phyloP scores from a whole-genome alignment of 2,888 invertebrate genomes.

The Drosophila anomalipes region DNA sequence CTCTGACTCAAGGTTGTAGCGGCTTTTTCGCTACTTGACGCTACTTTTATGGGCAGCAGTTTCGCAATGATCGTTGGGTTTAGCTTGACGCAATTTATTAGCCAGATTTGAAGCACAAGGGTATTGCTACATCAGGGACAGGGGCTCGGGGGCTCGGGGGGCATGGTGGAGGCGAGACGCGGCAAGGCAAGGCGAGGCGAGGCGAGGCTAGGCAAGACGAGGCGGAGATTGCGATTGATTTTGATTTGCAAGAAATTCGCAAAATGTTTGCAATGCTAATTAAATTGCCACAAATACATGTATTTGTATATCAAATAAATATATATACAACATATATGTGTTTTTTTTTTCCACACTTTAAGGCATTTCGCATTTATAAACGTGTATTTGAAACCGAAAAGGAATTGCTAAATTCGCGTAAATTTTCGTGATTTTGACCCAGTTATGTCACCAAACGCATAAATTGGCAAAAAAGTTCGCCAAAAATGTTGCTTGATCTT shows the following conservation, averaged over 20 bases:
- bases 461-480: slow-evolving; percentile 37
- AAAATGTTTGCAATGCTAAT: slow-evolving; percentile 63
- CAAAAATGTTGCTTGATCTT: slow-evolving; percentile 27
- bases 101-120: slow-evolving; percentile 66
- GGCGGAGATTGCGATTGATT: slow-evolving; percentile 47
- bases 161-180: neutral
- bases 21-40: slow-evolving; percentile 39
- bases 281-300: slow-evolving; percentile 48
- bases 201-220: neutral
- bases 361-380: slow-evolving; percentile 32
- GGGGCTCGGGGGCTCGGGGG: neutral
- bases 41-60: slow-evolving; percentile 51
- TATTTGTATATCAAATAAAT: slow-evolving; percentile 11
- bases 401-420: slow-evolving; percentile 55
- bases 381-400: slow-evolving; percentile 37
- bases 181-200: neutral
- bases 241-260: slow-evolving; percentile 56
- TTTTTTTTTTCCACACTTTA: slow-evolving; percentile 1
- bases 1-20: slow-evolving; percentile 53
- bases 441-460: slow-evolving; percentile 45
- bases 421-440: slow-evolving; percentile 63
- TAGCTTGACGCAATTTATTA: slow-evolving; percentile 64
- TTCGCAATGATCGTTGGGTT: slow-evolving; percentile 57
- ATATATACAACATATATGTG: slow-evolving; percentile 12
- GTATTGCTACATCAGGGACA: slow-evolving; percentile 52